phyloP scores from a whole-genome alignment of 1,140 invertebrate genomes.

The silkworm (Bombyx mori) region ASM3026992v2 NC_085111.1:17075501-17076000 shows the following conservation, averaged over 20 bases:
- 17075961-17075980: constrained; percentile 10
- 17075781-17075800: constrained; percentile 22
- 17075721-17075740: constrained; percentile 39
- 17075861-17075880: constrained; percentile 34
- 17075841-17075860: constrained; percentile 23
- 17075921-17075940: constrained; percentile 40
- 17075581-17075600: constrained; percentile 24
- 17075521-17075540: constrained; percentile 31
- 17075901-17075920: constrained; percentile 49
- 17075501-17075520: constrained; percentile 28
- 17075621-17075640: constrained; percentile 39
- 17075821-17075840: constrained; percentile 14
- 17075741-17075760: constrained; percentile 30
- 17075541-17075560: constrained; percentile 35
- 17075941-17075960: constrained; percentile 19
- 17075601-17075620: constrained; percentile 43
- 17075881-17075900: constrained; percentile 44
- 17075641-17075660: constrained; percentile 39
- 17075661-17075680: constrained; percentile 32
- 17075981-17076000: constrained; percentile 20
- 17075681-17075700: constrained; percentile 34
- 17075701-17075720: constrained; percentile 34
- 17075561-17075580: constrained; percentile 30
- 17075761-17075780: constrained; percentile 24
- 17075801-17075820: constrained; percentile 25